These are phyloP conservation scores for Limosa lapponica DNA, from an alignment of 2,797 vertebrate species.

Conservation along the genomic window DNA sequence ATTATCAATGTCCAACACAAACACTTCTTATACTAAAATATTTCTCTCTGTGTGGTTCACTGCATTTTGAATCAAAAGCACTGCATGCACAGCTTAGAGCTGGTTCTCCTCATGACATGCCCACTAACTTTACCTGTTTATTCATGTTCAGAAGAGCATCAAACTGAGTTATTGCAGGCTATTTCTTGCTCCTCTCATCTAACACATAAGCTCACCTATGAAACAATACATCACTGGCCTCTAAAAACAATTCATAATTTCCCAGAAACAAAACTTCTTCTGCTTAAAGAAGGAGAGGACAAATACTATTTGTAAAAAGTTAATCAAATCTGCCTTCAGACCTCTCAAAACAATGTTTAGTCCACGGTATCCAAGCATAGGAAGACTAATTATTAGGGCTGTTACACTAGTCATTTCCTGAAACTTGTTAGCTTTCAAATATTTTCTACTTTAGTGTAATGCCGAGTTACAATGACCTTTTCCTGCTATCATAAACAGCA, in stretches of 20 bases:
- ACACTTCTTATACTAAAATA: background rate
- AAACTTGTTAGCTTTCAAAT: background rate
- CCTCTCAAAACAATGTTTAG: background rate
- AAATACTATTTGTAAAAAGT: background rate
- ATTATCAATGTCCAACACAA: background rate
- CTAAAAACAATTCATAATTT: background rate
- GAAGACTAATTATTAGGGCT: background rate
- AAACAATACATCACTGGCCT: background rate
- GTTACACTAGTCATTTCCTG: background rate
- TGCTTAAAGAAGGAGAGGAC: background rate
- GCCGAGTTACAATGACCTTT: background rate
- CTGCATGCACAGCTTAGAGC: background rate
- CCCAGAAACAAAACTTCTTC: background rate
- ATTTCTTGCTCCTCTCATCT: background rate
- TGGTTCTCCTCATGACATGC: background rate
- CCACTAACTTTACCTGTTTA: background rate
- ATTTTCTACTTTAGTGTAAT: background rate
- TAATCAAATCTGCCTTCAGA: background rate
- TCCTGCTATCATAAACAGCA: background rate
- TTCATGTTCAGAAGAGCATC: background rate
- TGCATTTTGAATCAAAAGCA: background rate
- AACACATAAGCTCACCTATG: background rate
- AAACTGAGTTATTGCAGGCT: background rate
- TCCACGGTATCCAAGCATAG: accelerated
- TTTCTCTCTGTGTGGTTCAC: background rate